Evolutionary conservation across 1,140 invertebrate genomes (phyloP).

Genomic region (Drosophila serrata): DNA sequence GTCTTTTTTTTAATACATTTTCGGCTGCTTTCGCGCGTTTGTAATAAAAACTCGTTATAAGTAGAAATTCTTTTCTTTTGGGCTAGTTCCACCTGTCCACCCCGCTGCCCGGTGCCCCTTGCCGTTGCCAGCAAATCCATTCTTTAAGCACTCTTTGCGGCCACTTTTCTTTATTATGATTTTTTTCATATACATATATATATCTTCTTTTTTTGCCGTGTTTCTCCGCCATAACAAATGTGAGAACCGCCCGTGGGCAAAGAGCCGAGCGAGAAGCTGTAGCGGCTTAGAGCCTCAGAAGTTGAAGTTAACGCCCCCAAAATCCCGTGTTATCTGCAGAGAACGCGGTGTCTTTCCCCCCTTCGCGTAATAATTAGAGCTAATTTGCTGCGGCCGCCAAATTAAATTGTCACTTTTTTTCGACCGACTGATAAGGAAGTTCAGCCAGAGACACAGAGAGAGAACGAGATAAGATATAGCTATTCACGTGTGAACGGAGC

Average conservation of each 20-base stretch:
- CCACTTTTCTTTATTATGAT: constrained; percentile 82
- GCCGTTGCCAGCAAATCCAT: constrained; percentile 54
- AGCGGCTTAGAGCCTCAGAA: constrained; percentile 65
- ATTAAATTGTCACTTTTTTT: constrained; percentile 66
- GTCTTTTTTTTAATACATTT: constrained; percentile 72
- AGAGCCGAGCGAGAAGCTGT: constrained; percentile 13
- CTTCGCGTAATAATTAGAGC: constrained; percentile 62
- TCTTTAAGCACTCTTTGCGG: constrained; percentile 80
- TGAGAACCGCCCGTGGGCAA: constrained; percentile 73
- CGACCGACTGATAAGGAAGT: constrained; percentile 52
- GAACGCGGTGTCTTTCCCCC: not conserved
- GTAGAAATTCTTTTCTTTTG: constrained; percentile 78
- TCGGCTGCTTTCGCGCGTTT: constrained; percentile 78
- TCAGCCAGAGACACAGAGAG: not conserved
- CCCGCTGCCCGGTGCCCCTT: constrained; percentile 2
- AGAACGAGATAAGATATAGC: constrained; percentile 22
- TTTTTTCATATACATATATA: constrained; percentile 3
- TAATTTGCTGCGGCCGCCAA: constrained; percentile 77
- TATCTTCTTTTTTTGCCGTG: not conserved
- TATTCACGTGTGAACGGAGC: constrained; percentile 39
- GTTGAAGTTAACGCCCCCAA: constrained; percentile 70
- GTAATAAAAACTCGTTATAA: constrained; percentile 83
- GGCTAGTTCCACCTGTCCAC: constrained; percentile 38
- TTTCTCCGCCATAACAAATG: constrained; percentile 68
- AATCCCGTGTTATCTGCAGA: constrained; percentile 31